Evolutionary conservation across 2,888 invertebrate genomes (phyloP).

Genomic region (Drosophila borealis): DNA sequence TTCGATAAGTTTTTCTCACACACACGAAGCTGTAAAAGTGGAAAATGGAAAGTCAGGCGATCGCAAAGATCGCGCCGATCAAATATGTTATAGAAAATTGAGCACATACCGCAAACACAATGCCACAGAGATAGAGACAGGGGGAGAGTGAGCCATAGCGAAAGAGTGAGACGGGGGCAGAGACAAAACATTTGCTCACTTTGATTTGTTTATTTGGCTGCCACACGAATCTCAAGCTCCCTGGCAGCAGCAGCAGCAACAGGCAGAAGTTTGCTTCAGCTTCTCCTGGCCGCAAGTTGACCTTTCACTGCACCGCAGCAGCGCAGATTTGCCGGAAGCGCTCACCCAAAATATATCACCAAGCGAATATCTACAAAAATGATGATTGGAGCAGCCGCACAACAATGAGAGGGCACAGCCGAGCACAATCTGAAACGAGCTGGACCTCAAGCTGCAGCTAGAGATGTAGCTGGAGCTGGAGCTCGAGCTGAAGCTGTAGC

Average conservation of each 20-base stretch:
- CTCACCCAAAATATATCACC: conserved; percentile 79
- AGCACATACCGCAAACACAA: conserved; percentile 73
- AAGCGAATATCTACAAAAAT: conserved; percentile 76
- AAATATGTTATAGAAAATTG: conserved; percentile 78
- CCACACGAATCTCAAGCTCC: conserved; percentile 72
- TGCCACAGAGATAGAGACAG: conserved; percentile 28
- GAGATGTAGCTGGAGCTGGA: conserved; percentile 9
- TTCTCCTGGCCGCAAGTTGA: conserved; percentile 74
- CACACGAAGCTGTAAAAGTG: conserved; percentile 59
- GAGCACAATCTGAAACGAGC: conserved; percentile 59
- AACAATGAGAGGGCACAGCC: conserved; percentile 73
- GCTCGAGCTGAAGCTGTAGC: conserved; percentile 13
- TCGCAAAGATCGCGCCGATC: conserved; percentile 73
- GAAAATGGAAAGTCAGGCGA: conserved; percentile 76
- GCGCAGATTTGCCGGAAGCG: conserved; percentile 75
- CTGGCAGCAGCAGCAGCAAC: conserved; percentile 63
- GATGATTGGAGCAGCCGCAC: conserved; percentile 74
- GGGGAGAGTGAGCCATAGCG: background rate
- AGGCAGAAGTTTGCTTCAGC: conserved; percentile 41
- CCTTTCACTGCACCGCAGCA: conserved; percentile 65
- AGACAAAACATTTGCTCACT: conserved; percentile 67
- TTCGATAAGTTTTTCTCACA: conserved; percentile 78
- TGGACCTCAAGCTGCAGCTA: conserved; percentile 18
- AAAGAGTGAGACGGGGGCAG: conserved; percentile 4
- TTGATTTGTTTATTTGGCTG: conserved; percentile 77